Base-by-base conservation (phyloP, 2,888 invertebrate species). In the Thera obeliscata region DNA sequence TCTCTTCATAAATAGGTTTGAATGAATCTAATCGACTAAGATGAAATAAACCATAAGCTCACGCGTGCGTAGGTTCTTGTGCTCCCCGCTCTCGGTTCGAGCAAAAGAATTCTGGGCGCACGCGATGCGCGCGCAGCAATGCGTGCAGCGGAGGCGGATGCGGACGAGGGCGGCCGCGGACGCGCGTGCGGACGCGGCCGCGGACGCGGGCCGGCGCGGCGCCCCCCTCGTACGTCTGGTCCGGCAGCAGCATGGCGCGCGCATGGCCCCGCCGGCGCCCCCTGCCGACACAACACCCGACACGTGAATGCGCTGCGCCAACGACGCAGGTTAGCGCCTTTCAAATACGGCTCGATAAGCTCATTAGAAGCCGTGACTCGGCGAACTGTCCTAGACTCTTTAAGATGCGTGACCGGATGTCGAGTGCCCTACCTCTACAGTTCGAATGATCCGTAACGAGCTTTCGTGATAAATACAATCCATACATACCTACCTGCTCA, bases 31-130 rank as follows among this genome's bases (percentile, higher is more conserved):
- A 22, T 22, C 22, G 22, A 22, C 22, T 2, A 22, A 8, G 33
- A 52, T 33, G 33, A 52, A 33, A 33, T 52, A 41, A 52, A 38
- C 11, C 5, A 2, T 57, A 2, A 11, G 48, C 71, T 69, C 36
- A 67, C 62, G 3, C 66, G 64, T 52, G 66, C 49, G 58, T 36
- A 62, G 22, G 22, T 22, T 55, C 69, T 56, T 57, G 67, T 22
- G 61, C 8, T 54, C 63, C 58, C 41, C 75, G 77, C 54, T 80
- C 66, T 62, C 95, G 91, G 86, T 96, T 95, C 74, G 95, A 94
- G 88, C 97, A 97, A 91, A 97, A 97, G 90, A 97, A 96, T 85
- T 97, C 96, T 0, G 96, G 96, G 38, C 95, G 95, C 81, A 96
- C 96, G 78, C 95, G 94, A 87, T 96, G 95, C 62, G 85, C 85